phyloP scores from a whole-genome alignment of 2,113 vertebrate species.

The Cinclus cinclus region DNA sequence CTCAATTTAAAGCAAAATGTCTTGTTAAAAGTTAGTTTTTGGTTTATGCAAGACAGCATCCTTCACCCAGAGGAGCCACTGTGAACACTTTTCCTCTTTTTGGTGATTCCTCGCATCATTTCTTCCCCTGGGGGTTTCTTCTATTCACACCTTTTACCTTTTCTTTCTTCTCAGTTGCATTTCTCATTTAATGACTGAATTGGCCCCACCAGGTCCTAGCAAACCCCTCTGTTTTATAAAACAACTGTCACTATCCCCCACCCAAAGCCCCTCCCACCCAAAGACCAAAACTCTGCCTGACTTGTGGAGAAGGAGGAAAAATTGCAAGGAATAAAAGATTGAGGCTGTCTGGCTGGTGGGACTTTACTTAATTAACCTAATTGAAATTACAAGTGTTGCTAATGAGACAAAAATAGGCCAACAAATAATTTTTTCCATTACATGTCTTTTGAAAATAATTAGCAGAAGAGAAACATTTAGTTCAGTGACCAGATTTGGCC shows the following conservation, averaged over 20 bases:
- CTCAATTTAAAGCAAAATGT: neutral
- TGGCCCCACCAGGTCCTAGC: neutral
- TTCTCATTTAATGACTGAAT: neutral
- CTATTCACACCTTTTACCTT: constrained; percentile 45
- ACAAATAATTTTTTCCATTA: constrained; percentile 38
- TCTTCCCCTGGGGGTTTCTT: neutral
- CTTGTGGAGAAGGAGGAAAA: neutral
- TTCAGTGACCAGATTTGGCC: constrained; percentile 19
- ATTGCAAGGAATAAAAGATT: neutral
- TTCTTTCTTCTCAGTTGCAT: neutral
- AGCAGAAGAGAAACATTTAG: constrained; percentile 17
- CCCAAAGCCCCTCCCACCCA: neutral
- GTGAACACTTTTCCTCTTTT: neutral
- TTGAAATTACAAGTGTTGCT: constrained; percentile 36
- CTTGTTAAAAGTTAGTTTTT: neutral
- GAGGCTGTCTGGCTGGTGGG: neutral
- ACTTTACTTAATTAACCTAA: constrained; percentile 26
- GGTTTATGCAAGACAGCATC: neutral
- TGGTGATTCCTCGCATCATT: neutral
- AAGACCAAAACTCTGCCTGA: neutral
- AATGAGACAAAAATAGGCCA: constrained; percentile 56
- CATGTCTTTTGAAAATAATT: constrained; percentile 56
- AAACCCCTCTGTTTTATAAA: constrained; percentile 1
- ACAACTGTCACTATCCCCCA: neutral
- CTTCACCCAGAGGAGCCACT: neutral